Evolutionary conservation across 2,113 vertebrate genomes (phyloP).

Genomic region (Gymnobelideus leadbeateri): DNA sequence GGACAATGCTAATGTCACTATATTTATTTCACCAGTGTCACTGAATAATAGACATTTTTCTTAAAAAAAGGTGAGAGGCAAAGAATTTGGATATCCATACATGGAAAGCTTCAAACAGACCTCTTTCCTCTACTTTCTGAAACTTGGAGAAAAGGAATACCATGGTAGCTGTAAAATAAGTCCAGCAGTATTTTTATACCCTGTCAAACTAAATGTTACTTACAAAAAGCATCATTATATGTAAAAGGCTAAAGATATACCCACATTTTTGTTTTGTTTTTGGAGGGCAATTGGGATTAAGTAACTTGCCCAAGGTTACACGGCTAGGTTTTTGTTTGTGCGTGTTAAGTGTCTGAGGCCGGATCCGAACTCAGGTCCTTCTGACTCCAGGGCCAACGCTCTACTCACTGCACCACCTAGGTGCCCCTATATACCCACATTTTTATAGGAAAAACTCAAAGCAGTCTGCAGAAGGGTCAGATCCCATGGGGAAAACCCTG

Average conservation of each 20-base stretch:
- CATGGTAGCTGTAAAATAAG: slow-evolving; percentile 13
- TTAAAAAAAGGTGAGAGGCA: neutral
- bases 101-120: neutral
- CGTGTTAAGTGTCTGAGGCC: too few species aligned
- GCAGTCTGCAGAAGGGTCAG: slow-evolving; percentile 3
- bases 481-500: slow-evolving; percentile 36
- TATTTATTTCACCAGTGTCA: neutral
- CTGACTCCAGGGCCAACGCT: too few species aligned
- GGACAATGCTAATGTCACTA: neutral
- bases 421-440: neutral
- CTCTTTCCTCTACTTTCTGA: neutral
- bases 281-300: too few species aligned
- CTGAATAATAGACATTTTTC: neutral
- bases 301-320: too few species aligned
- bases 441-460: slow-evolving; percentile 59
- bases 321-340: too few species aligned
- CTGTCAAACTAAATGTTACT: slow-evolving; percentile 26
- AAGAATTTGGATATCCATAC: slow-evolving; percentile 33
- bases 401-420: too few species aligned
- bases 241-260: slow-evolving; percentile 52
- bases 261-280: neutral
- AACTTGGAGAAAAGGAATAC: slow-evolving; percentile 38
- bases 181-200: neutral
- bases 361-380: too few species aligned
- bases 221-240: slow-evolving; percentile 1